These are phyloP conservation scores for Drosophila pegasa DNA, from an alignment of 2,888 invertebrate genomes.

Conservation along the genomic window DNA sequence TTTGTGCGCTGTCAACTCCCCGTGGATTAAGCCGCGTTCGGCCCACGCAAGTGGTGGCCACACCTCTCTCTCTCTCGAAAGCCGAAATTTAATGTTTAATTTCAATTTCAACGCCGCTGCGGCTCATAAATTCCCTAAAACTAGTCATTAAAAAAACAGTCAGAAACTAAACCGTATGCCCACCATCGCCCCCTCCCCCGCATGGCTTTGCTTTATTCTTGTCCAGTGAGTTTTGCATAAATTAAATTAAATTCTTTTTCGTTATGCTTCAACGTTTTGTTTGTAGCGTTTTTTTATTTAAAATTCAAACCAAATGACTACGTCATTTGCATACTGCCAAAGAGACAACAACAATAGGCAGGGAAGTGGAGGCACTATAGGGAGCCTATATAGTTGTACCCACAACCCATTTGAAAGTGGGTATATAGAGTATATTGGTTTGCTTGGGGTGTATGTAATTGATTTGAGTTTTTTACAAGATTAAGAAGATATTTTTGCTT, in stretches of 20 bases:
- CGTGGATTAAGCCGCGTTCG: slow-evolving; percentile 14
- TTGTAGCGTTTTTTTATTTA: slow-evolving; percentile 36
- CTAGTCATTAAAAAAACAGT: slow-evolving; percentile 69
- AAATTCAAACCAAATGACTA: slow-evolving; percentile 58
- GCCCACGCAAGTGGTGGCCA: slow-evolving; percentile 30
- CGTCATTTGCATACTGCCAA: slow-evolving; percentile 63
- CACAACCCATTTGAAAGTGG: not conserved
- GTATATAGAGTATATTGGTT: not conserved
- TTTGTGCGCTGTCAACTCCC: slow-evolving; percentile 6
- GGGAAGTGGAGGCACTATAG: not conserved
- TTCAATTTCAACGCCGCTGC: slow-evolving; percentile 69
- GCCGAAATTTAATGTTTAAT: slow-evolving; percentile 61
- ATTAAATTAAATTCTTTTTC: slow-evolving; percentile 61
- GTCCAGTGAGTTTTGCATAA: slow-evolving; percentile 67
- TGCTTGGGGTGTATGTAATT: not conserved
- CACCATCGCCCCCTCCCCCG: slow-evolving; percentile 3
- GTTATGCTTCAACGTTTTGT: slow-evolving; percentile 19
- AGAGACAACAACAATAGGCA: slow-evolving; percentile 37
- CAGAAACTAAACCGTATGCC: slow-evolving; percentile 43
- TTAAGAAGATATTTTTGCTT: too few species aligned
- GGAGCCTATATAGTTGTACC: not conserved
- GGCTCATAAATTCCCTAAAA: slow-evolving; percentile 71
- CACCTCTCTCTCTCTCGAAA: slow-evolving; percentile 43
- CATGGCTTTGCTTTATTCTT: slow-evolving; percentile 39
- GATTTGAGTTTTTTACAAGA: too few species aligned